Evolutionary conservation across 2,113 vertebrate species (phyloP).

Genomic region (Nymphicus hollandicus): DNA sequence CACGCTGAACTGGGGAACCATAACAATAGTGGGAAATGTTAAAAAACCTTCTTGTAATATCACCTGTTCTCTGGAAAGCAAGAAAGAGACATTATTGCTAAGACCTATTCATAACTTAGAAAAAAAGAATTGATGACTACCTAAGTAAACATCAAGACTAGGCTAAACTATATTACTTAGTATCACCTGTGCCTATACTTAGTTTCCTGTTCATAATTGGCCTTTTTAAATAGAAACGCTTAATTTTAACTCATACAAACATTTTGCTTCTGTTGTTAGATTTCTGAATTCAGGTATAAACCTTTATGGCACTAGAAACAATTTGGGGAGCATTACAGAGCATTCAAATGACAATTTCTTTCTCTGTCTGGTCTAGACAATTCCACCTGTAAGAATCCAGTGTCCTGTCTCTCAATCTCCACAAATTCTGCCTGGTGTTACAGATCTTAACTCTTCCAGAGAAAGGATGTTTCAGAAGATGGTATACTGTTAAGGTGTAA

Average conservation of each 20-base stretch:
- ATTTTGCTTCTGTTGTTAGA: background rate
- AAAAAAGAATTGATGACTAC: background rate
- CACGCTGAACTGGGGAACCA: background rate
- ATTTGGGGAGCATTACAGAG: background rate
- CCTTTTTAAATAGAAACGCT: background rate
- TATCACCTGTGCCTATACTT: background rate
- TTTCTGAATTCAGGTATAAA: background rate
- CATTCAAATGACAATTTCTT: background rate
- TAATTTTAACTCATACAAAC: background rate
- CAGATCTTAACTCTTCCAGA: background rate
- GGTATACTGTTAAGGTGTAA: background rate
- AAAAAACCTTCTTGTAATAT: background rate
- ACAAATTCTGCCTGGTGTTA: background rate
- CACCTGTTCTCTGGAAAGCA: background rate
- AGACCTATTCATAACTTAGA: background rate
- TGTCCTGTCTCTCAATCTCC: background rate
- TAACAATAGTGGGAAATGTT: background rate
- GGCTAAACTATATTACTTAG: background rate
- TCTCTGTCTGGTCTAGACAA: background rate
- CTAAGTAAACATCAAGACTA: background rate
- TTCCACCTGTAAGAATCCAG: background rate
- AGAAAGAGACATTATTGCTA: background rate
- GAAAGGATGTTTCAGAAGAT: background rate
- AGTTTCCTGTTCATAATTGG: background rate
- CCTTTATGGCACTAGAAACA: background rate